Conservation (phyloP, 2,113 vertebrate genomes). For the Saguinus imperator region DNA sequence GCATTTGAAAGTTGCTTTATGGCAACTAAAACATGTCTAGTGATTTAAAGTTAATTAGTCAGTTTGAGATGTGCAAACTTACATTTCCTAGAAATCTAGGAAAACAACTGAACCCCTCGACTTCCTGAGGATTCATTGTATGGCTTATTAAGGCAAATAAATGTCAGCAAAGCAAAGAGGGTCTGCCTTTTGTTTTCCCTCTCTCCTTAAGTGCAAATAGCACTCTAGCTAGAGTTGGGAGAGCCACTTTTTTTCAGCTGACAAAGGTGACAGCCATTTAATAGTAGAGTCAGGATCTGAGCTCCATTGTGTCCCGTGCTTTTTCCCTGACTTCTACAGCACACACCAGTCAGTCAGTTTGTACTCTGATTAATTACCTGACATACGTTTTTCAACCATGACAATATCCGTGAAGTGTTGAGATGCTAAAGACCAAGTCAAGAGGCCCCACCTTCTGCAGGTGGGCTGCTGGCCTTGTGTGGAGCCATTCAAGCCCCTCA, state of each 20-base stretch:
- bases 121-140: slow-evolving; percentile 36
- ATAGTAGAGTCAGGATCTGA: background rate
- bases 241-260: background rate
- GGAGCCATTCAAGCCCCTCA: background rate
- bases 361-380: background rate
- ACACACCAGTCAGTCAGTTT: background rate
- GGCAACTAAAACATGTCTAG: background rate
- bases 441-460: background rate
- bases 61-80: slow-evolving; percentile 19
- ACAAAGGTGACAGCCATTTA: slow-evolving; percentile 31
- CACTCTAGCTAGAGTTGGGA: background rate
- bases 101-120: background rate
- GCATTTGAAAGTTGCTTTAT: slow-evolving; percentile 13
- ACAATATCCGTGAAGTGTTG: background rate
- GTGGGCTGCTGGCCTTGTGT: background rate
- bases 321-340: background rate
- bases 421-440: background rate
- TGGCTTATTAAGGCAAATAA: slow-evolving; percentile 50
- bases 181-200: background rate
- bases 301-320: accelerated
- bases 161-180: slow-evolving; percentile 4
- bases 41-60: slow-evolving; percentile 45
- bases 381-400: background rate
- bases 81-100: slow-evolving; percentile 54
- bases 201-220: background rate